These are phyloP conservation scores for Protobothrops flavoviridis DNA, from an alignment of 2,113 vertebrate species.

Conservation along the genomic window DNA sequence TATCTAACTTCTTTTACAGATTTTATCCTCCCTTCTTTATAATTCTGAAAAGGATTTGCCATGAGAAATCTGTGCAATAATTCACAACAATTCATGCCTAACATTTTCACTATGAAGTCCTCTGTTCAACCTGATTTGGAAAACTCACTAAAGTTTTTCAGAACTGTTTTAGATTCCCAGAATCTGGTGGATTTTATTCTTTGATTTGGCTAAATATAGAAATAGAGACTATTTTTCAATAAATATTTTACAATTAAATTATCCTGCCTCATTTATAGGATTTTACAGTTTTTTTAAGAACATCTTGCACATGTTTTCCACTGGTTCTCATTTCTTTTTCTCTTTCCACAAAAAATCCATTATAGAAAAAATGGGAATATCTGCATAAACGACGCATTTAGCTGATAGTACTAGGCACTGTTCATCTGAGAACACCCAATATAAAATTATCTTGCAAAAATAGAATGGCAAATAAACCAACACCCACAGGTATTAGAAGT, in stretches of 20 bases:
- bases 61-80: background rate
- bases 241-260: background rate
- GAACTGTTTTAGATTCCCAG: background rate
- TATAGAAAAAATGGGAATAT: background rate
- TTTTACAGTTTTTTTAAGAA: background rate
- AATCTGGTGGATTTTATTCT: background rate
- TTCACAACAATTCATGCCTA: background rate
- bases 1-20: conserved; percentile 21
- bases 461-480: background rate
- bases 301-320: background rate
- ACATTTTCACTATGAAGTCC: background rate
- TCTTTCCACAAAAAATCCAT: background rate
- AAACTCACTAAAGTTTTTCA: accelerated
- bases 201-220: conserved; percentile 10
- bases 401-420: background rate
- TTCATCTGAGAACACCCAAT: background rate
- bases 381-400: background rate
- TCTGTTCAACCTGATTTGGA: conserved; percentile 19
- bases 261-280: background rate
- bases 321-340: background rate
- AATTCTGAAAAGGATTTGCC: conserved; percentile 6
- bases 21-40: background rate
- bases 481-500: background rate
- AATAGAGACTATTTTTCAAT: background rate
- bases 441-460: background rate